These are phyloP conservation scores for Ectobius pallidus DNA, from an alignment of 2,888 invertebrate genomes.

Conservation along the genomic window DNA sequence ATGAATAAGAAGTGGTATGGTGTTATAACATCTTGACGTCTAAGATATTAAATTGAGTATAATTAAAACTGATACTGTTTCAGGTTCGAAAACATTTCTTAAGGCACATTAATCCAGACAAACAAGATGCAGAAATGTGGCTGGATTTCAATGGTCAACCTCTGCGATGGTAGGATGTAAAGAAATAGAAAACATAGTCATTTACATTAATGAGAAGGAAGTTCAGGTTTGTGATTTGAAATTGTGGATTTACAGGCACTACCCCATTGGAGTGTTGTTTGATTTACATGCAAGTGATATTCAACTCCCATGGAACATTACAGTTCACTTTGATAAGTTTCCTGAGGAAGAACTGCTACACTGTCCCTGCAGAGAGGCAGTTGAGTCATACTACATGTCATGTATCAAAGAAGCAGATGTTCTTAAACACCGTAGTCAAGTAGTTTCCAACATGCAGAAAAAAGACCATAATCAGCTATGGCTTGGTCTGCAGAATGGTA, in stretches of 20 bases:
- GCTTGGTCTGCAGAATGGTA: constrained; percentile 92
- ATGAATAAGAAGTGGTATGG: no score
- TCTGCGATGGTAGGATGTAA: constrained; percentile 76
- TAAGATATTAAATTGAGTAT: no score
- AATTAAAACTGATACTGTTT: no score
- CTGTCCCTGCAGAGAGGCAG: constrained; percentile 85
- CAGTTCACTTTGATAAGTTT: constrained; percentile 94
- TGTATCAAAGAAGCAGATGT: constrained; percentile 97
- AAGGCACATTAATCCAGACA: constrained; percentile 79
- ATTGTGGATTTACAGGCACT: constrained; percentile 57
- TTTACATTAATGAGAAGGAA: neutral
- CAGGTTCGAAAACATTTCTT: constrained; percentile 89
- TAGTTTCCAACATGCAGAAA: constrained; percentile 91
- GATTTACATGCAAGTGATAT: constrained; percentile 78
- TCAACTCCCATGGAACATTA: constrained; percentile 89
- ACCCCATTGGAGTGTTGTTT: constrained; percentile 84
- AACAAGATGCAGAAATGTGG: constrained; percentile 91
- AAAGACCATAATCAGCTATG: constrained; percentile 97
- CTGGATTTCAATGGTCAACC: constrained; percentile 91
- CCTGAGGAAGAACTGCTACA: constrained; percentile 88
- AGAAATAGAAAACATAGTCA: no score
- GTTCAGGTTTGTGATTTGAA: neutral
- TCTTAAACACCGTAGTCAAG: constrained; percentile 91
- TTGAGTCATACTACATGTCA: constrained; percentile 94
- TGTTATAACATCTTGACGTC: no score